Percentiles rank a stretch among this genome's conserved stretches.
These are phyloP conservation scores for Zeugodacus cucurbitae DNA, from an alignment of 1,140 invertebrate genomes.

Conservation along the genomic window DNA sequence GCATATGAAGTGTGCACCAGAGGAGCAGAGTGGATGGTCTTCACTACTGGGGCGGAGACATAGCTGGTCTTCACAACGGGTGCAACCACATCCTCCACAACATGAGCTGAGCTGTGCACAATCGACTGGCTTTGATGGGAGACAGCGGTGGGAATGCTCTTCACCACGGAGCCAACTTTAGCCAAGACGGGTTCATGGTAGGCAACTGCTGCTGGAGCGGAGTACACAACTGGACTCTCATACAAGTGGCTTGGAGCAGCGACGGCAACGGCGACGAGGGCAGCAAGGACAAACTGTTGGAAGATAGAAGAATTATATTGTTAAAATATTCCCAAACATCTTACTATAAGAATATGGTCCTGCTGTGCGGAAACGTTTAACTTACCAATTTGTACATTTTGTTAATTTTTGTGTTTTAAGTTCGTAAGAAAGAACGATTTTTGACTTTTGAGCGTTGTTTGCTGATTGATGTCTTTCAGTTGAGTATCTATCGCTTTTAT, in stretches of 20 bases:
- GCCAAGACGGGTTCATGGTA: conserved; percentile 57
- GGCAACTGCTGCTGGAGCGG: conserved; percentile 55
- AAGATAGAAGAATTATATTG: background rate
- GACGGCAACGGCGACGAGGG: conserved; percentile 70
- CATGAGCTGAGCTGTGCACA: conserved; percentile 50
- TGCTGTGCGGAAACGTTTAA: background rate
- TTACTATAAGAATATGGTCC: background rate
- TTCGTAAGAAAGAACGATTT: conserved; percentile 42
- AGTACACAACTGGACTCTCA: conserved; percentile 57
- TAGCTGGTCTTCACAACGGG: conserved; percentile 59
- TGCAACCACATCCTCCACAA: conserved; percentile 53
- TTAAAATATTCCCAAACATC: background rate
- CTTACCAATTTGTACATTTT: conserved; percentile 67
- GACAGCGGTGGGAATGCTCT: conserved; percentile 65
- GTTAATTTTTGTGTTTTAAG: conserved; percentile 45
- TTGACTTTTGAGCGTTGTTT: conserved; percentile 40
- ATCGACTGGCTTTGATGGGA: conserved; percentile 67
- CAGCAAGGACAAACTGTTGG: conserved; percentile 71
- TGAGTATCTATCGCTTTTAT: background rate
- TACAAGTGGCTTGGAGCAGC: conserved; percentile 68
- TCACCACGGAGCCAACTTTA: conserved; percentile 57
- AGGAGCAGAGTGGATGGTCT: conserved; percentile 44
- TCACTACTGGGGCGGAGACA: conserved; percentile 49
- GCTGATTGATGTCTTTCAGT: conserved; percentile 32
- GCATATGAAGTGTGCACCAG: background rate